Base-by-base conservation (phyloP, 37 sponge, comb jelly and placozoan species). In the Hexactinellida sp. region DNA sequence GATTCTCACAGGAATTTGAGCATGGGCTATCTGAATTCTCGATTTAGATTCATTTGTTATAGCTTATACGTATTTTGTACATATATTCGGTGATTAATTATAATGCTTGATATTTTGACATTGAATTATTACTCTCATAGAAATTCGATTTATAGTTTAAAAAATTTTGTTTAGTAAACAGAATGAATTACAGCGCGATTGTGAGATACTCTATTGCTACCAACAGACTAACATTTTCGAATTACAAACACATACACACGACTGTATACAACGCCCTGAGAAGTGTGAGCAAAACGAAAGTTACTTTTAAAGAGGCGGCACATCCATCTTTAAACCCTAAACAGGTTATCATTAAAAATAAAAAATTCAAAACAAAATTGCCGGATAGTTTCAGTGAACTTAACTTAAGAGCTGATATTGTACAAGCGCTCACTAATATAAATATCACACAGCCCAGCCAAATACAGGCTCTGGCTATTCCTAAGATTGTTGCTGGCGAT, bases 21-120 rank as follows among this genome's bases (percentile, higher is more conserved):
- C 90, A 93, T 85, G 96, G 96, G 54, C 71, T 89, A 0, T 84
- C 92, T 24, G 96, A 95, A 83, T 95, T 95, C 84, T 95, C 96
- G 28, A 86, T 95, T 9, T 95, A 90, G 89, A 13, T 5, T 35
- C 47, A 39, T 41, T 41, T 39, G 1, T 10, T 9, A 16, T 19
- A 47, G 9, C 16, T 47, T 9, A 47, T 19, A 47, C 16, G 52
- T 47, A 47, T 47, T 47, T 16, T 47, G 52, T 47, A 47, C 52
- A 47, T 47, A 47, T 47, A 19, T 47, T 47, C 9, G 52, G 13
- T 19, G 16, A 47, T 19, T 47, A 47, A 9, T 7, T 63, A 63
- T 63, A 63, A 21, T 25, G 3, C 5, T 63, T 63, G 13, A 23
- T 21, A 23, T 21, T 10, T 25, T 21, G 3, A 63, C 19, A 63